Conservation (phyloP, 2,113 vertebrate species). For the Casuarius casuarius region DNA sequence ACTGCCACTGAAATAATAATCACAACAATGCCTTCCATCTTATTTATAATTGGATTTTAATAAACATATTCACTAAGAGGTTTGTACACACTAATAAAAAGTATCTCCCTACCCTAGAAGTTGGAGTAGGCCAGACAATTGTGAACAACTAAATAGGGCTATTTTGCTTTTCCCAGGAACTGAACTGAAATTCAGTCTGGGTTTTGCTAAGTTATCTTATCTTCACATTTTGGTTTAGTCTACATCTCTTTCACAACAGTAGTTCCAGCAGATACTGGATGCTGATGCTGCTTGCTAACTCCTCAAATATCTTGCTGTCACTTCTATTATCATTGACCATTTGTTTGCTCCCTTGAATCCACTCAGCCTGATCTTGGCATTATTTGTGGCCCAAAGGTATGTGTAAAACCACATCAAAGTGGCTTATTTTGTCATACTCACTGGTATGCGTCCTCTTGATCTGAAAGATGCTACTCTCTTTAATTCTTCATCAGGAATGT, state of each 20-base stretch:
- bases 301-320: not conserved
- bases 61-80: not conserved
- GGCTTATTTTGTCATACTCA: conserved; percentile 74
- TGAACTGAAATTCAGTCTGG: not conserved
- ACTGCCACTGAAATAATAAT: not conserved
- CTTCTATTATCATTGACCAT: conserved; percentile 1
- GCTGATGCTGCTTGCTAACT: not conserved
- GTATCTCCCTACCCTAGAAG: not conserved
- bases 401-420: conserved; percentile 1
- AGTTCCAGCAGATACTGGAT: not conserved
- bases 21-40: not conserved
- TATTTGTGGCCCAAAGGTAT: conserved; percentile 6
- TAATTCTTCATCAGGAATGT: conserved; percentile 93
- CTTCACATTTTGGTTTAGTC: conserved; percentile 41
- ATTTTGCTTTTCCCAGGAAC: not conserved
- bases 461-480: conserved; percentile 90
- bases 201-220: conserved; percentile 8
- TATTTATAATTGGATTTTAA: not conserved
- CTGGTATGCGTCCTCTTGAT: conserved; percentile 91
- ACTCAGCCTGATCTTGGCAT: not conserved
- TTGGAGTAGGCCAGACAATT: not conserved
- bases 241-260: conserved; percentile 28
- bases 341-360: conserved; percentile 9
- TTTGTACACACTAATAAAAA: not conserved
- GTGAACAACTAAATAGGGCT: not conserved